These are phyloP conservation scores for Drosophila niveifrons DNA, from an alignment of 2,888 invertebrate genomes.

Conservation along the genomic window DNA sequence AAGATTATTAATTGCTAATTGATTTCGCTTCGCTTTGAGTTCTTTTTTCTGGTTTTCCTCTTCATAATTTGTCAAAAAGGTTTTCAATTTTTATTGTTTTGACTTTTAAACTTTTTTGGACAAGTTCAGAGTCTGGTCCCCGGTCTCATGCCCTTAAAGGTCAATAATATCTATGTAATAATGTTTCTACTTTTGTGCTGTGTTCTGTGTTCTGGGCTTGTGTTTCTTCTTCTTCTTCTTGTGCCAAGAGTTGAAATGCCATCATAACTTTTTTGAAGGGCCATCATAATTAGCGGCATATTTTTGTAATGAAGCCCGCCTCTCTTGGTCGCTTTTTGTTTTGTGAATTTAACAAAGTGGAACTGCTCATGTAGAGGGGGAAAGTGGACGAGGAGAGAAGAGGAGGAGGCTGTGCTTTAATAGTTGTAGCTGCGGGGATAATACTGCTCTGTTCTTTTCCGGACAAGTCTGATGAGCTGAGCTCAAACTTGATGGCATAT, in stretches of 20 bases:
- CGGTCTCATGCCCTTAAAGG: slow-evolving; percentile 57
- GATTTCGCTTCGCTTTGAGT: slow-evolving; percentile 55
- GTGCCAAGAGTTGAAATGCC: slow-evolving; percentile 37
- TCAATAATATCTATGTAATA: slow-evolving; percentile 23
- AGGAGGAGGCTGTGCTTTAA: not conserved
- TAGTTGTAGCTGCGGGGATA: slow-evolving; percentile 8
- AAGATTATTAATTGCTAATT: slow-evolving; percentile 77
- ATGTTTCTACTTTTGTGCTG: not conserved
- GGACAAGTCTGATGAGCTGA: slow-evolving; percentile 3
- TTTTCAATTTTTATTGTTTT: slow-evolving; percentile 46
- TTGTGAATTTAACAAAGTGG: slow-evolving; percentile 26
- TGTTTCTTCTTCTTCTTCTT: too few relatives aligned
- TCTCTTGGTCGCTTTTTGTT: slow-evolving; percentile 1
- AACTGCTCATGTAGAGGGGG: not conserved
- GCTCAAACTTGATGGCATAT: not conserved
- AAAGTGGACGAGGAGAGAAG: not conserved
- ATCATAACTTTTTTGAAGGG: slow-evolving; percentile 65
- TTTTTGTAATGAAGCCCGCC: slow-evolving; percentile 42
- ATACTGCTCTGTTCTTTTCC: slow-evolving; percentile 5
- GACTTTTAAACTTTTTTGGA: slow-evolving; percentile 43
- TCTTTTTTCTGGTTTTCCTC: slow-evolving; percentile 8
- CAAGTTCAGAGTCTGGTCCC: slow-evolving; percentile 9
- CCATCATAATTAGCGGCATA: slow-evolving; percentile 76
- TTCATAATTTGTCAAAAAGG: slow-evolving; percentile 69
- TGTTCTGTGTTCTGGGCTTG: too few relatives aligned